Evolutionary conservation across 1,140 invertebrate species (phyloP).

Genomic region (Conus betulinus): DNA sequence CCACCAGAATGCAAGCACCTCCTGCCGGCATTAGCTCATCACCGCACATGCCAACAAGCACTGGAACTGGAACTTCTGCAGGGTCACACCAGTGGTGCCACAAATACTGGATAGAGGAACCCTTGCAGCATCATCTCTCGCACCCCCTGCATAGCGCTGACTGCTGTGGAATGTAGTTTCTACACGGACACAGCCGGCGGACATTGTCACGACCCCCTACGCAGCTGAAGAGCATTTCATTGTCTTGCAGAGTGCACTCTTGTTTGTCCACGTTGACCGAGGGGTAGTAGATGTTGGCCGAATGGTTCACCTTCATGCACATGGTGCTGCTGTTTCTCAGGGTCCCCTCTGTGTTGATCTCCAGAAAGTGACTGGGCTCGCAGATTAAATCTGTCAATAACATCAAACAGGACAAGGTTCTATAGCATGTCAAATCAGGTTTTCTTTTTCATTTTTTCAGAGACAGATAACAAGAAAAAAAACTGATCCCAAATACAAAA

Average conservation of each 20-base stretch:
- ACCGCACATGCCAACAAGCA: background rate
- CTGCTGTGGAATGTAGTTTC: conserved; percentile 74
- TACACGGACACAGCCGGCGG: conserved; percentile 73
- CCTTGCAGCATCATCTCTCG: conserved; percentile 51
- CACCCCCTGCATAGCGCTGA: conserved; percentile 72
- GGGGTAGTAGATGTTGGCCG: conserved; percentile 68
- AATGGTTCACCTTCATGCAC: conserved; percentile 53
- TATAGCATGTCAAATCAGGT: too few species aligned
- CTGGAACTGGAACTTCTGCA: background rate
- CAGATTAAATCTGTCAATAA: conserved; percentile 70
- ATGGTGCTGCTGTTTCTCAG: conserved; percentile 51
- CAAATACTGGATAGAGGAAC: background rate
- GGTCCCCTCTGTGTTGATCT: conserved; percentile 65
- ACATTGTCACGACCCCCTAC: conserved; percentile 64
- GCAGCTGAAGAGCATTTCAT: conserved; percentile 74
- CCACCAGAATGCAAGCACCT: background rate
- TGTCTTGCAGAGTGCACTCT: conserved; percentile 69
- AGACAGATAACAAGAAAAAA: too few species aligned
- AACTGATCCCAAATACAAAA: too few species aligned
- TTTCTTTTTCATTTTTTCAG: too few species aligned
- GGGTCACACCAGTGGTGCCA: background rate
- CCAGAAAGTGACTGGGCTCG: conserved; percentile 74
- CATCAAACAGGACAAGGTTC: too few species aligned
- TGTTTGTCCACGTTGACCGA: conserved; percentile 60
- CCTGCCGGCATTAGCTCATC: background rate